Base-by-base conservation (phyloP, 2,113 vertebrate genomes). In the Poeciliopsis occidentalis region DNA sequence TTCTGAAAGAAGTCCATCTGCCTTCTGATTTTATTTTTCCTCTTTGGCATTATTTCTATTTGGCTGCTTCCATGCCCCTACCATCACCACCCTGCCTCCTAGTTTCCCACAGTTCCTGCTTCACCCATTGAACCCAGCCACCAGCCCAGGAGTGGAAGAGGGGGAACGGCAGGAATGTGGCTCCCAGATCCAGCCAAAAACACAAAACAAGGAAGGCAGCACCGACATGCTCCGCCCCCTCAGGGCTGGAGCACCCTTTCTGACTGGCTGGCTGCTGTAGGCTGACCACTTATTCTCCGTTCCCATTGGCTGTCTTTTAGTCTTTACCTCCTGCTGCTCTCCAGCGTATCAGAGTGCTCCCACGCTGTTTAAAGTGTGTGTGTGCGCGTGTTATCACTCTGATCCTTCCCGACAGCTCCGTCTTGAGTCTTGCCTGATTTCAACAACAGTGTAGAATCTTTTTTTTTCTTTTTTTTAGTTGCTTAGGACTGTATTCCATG, bases 91-190 rank as follows among this genome's bases (percentile, higher is more conserved):
- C 65, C 71, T 57, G 64, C 69, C 32, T 60, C 75, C 24, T 22
- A 68, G 67, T 83, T 87, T 89, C 89, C 81, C 87, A 89, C 89
- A 89, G 85, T 89, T 89, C 87, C 66, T 80, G 84, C 71, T 85
- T 88, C 89, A 88, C 87, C 80, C 88, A 31, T 75, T 89, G 86
- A 91, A 89, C 86, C 47, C 79, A 69, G 79, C 79, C 87, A 80
- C 67, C 77, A 76, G 77, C 81, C 78, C 85, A 79, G 89, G 85
- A 90, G 71, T 67, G 83, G 71, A 83, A 78, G 75, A 70, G 32
- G 73, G 78, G 61, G 78, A 69, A 57, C 74, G 69, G 85, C 79
- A 87, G 85, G 87, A 89, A 91, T 88, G 85, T 30, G 68, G 75
- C 73, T 78, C 78, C 68, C 19, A 60, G 64, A 78, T 61, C 24